Evolutionary conservation across 2,888 invertebrate genomes (phyloP), one percentile per base, ranked within the genome.

Genomic region (Caenorhabditis sinica): DNA sequence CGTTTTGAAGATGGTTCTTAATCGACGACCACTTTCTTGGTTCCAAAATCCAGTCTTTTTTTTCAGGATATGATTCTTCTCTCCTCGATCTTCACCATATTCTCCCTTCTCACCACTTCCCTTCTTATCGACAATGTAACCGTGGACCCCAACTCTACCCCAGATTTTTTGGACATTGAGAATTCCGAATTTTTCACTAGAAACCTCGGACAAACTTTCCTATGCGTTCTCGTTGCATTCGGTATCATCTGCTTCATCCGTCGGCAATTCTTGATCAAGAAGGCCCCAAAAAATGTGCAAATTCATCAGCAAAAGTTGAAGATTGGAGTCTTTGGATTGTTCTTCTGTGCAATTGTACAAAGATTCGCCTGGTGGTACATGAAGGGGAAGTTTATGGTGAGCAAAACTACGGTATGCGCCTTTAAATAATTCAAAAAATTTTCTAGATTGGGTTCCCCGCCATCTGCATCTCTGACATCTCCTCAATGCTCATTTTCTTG

Each of bases 381-480:
- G 43, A 49, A 25, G n/a, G 25, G 17, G n/a, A 45, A 45, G 0
- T 17, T 65, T 30, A 0, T n/a, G n/a, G 65, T 65, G n/a, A 43
- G 63, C 15, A 36, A 4, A 36, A 40, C 13, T 40, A 40, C 40
- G 6, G 40, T 40, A 40, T 40, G 51, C 51, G 51, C 20, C 51
- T 51, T 51, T 51, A 51, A 51, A 51, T 6, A 3, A 15, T 15
- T n/a, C 40, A 13, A 45, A 45, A 45, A n/a, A 11, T 17, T 17
- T 65, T 65, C 15, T 49, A 66, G 66, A 28, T 49, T 11, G 66
- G 66, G 2, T 28, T 66, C n/a, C n/a, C 25, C 15, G 1, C 30
- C 1, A 17, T 45, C 28, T 23, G 23, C n/a, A 25, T 49, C 2
- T 28, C 28, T 17, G 25, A 49, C 9, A 6, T 49, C 9, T 30